These are phyloP conservation scores for Merops nubicus DNA, from an alignment of 2,113 vertebrate genomes.

Conservation along the genomic window DNA sequence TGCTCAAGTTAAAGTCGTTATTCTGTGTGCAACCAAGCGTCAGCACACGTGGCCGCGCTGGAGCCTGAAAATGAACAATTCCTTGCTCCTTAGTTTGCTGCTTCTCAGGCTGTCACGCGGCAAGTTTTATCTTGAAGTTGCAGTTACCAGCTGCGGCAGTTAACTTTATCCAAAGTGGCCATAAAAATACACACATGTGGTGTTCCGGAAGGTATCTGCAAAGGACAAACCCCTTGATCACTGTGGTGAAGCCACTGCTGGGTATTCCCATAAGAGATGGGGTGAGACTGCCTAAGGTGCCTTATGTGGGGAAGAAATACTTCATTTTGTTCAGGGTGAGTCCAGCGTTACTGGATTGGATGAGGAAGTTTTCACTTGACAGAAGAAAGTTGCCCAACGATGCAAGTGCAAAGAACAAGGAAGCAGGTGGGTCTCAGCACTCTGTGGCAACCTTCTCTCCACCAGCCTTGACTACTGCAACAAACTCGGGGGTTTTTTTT, in stretches of 20 bases:
- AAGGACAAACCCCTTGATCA: rapidly evolving
- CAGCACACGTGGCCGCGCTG: rapidly evolving
- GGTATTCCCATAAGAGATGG: rapidly evolving
- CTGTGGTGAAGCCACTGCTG: rapidly evolving
- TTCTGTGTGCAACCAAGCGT: neutral
- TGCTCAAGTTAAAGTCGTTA: neutral
- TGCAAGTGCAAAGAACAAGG: neutral
- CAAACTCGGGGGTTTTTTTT: neutral
- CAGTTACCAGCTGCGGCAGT: neutral
- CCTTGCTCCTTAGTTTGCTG: neutral
- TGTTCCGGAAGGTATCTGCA: neutral
- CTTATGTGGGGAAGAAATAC: rapidly evolving
- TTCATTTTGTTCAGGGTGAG: neutral
- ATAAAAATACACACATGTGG: neutral
- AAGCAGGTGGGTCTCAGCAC: neutral
- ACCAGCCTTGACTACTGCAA: neutral
- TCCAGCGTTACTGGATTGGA: neutral
- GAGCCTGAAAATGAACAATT: neutral
- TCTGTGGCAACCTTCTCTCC: neutral
- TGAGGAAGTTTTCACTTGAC: neutral
- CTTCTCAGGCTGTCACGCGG: neutral
- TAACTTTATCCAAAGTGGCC: neutral
- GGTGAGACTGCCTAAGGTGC: neutral
- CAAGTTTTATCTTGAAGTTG: neutral
- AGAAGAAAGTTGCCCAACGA: neutral